phyloP scores from a whole-genome alignment of 2,797 vertebrate species.

The Phalanger gymnotis region DNA sequence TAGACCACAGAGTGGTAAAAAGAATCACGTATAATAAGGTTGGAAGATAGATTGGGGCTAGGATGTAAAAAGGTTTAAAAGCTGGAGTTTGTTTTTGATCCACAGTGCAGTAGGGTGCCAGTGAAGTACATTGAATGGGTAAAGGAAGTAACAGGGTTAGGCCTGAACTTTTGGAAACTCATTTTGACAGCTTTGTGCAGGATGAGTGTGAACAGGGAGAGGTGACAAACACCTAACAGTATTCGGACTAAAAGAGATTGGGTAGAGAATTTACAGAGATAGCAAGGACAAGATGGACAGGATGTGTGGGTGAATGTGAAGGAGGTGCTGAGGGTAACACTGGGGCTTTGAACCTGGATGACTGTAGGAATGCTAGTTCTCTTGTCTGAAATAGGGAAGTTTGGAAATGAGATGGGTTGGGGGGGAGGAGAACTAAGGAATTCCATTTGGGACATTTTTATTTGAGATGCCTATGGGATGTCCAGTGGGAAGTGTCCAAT shows the following conservation, averaged over 20 bases:
- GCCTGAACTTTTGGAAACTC: background rate
- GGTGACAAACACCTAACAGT: background rate
- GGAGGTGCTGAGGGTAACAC: background rate
- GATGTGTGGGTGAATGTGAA: background rate
- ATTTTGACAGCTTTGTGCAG: background rate
- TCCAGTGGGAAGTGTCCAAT: background rate
- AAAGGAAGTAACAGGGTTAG: background rate
- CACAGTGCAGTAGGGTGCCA: background rate
- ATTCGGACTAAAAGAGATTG: background rate
- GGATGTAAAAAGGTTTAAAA: background rate
- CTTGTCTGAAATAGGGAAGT: background rate
- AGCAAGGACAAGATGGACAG: background rate
- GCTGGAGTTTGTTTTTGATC: background rate
- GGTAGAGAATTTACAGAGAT: background rate
- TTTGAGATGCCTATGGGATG: background rate
- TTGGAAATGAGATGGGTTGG: background rate
- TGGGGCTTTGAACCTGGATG: background rate
- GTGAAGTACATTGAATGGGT: background rate
- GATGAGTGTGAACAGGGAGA: background rate
- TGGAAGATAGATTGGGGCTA: background rate
- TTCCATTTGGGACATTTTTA: background rate
- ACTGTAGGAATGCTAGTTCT: background rate
- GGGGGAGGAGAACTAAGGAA: background rate
- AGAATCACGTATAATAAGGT: background rate
- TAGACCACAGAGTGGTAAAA: background rate